Evolutionary conservation across 1,140 invertebrate species (phyloP).

Genomic region (Aphaenogaster floridana): DNA sequence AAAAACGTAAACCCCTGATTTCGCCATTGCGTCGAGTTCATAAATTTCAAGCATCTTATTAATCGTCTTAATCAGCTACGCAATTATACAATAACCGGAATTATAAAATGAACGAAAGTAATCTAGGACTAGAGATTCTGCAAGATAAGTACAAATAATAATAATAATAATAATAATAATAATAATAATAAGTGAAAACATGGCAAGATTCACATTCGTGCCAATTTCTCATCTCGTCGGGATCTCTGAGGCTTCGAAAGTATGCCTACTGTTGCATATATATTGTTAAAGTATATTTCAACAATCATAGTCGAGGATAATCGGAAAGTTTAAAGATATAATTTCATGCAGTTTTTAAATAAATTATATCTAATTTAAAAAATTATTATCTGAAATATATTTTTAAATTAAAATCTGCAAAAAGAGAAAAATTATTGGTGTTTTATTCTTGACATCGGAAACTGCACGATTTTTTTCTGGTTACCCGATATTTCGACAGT

Average conservation of each 20-base stretch:
- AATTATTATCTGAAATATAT: conserved; percentile 17
- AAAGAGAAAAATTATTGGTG: neutral
- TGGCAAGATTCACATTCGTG: conserved; percentile 74
- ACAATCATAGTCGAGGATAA: neutral
- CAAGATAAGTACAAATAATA: conserved; percentile 64
- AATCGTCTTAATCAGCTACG: conserved; percentile 4
- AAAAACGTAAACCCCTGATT: neutral
- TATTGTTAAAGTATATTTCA: neutral
- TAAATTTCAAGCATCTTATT: conserved; percentile 33
- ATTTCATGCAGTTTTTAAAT: neutral
- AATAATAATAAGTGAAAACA: conserved; percentile 54
- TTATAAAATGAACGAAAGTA: conserved; percentile 71
- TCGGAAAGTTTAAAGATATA: neutral
- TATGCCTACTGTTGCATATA: neutral
- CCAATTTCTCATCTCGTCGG: conserved; percentile 49
- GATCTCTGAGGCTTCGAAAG: conserved; percentile 13
- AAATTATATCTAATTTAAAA: conserved; percentile 13
- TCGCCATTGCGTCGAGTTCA: neutral
- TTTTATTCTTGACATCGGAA: neutral
- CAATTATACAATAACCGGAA: conserved; percentile 56
- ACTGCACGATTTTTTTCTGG: neutral
- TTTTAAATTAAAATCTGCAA: neutral
- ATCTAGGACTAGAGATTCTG: conserved; percentile 78
- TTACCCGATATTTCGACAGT: neutral
- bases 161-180: conserved; percentile 48